These are phyloP conservation scores for Macheiramphus alcinus DNA, from an alignment of 2,113 vertebrate species.

Conservation along the genomic window DNA sequence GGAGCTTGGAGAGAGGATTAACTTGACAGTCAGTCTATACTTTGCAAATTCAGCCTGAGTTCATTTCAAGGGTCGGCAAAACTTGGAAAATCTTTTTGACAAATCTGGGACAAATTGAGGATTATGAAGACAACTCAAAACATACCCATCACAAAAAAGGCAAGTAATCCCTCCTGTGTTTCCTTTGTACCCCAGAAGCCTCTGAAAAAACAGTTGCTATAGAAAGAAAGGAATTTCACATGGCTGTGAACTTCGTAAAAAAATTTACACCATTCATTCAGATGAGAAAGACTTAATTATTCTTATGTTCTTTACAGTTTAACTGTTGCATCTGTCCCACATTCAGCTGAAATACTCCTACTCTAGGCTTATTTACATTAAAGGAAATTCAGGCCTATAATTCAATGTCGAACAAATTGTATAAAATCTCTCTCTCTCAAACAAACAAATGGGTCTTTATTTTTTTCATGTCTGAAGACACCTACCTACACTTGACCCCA, in stretches of 20 bases:
- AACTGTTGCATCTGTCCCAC: not conserved
- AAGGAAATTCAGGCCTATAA: not conserved
- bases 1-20: not conserved
- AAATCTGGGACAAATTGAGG: conserved; percentile 40
- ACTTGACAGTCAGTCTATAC: not conserved
- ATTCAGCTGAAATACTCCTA: not conserved
- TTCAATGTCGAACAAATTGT: not conserved
- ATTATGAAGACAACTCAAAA: conserved; percentile 1
- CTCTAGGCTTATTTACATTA: not conserved
- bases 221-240: not conserved
- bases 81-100: conserved; percentile 19
- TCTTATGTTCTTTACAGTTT: not conserved
- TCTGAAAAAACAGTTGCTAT: not conserved
- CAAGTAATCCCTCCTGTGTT: not conserved
- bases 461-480: not conserved
- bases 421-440: not conserved
- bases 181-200: not conserved
- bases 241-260: not conserved
- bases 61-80: not conserved
- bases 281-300: not conserved
- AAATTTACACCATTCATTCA: not conserved
- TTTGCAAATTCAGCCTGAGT: not conserved
- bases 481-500: not conserved
- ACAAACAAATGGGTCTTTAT: not conserved
- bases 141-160: not conserved